Evolutionary conservation across 1,140 invertebrate species (phyloP), one percentile per base, ranked within the genome.

Genomic region (Drosophila lacertosa): DNA sequence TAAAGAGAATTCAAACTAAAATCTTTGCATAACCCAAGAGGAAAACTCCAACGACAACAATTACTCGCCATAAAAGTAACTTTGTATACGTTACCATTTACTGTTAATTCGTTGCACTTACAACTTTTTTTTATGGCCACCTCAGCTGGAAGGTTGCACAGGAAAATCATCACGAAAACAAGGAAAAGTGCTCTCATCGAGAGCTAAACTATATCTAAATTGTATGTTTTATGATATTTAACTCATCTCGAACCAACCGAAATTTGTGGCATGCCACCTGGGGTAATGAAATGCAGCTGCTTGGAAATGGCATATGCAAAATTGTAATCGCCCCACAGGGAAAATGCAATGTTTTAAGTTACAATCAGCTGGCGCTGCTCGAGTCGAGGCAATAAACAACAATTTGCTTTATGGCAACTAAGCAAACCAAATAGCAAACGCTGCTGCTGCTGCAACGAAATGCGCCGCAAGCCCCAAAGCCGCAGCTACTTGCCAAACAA

Each of bases 381-480:
- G 26, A 44, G 48, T 35, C 39, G 33, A n/a, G 54, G 80, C 72
- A 83, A 83, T 83, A 77, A 83, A 86, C 81, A 62, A 80, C 81
- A 86, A 86, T 84, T 84, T 84, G 65, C 73, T 86, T 86, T 81
- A 84, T 77, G 86, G 81, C 77, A 84, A 75, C 81, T 70, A 58
- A 59, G 57, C 70, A 51, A 59, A 39, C 33, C 42, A 58, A 57
- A 57, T 53, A 59, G 24, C 39, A 53, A 42, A 45, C 59, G 63
- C 50, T 32, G 37, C 51, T 59, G 45, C 29, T 26, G 15, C 29
- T 62, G 10, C 33, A 39, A 24, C 26, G 11, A 76, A 74, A 54
- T 55, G 66, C 65, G 51, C 70, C 75, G 48, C 72, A 71, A 80
- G 44, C 51, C 75, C 62, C 45, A 65, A 77, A 75, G 67, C 68